Evolutionary conservation across 2,888 invertebrate species (phyloP).

Genomic region (Calameuta idolon): DNA sequence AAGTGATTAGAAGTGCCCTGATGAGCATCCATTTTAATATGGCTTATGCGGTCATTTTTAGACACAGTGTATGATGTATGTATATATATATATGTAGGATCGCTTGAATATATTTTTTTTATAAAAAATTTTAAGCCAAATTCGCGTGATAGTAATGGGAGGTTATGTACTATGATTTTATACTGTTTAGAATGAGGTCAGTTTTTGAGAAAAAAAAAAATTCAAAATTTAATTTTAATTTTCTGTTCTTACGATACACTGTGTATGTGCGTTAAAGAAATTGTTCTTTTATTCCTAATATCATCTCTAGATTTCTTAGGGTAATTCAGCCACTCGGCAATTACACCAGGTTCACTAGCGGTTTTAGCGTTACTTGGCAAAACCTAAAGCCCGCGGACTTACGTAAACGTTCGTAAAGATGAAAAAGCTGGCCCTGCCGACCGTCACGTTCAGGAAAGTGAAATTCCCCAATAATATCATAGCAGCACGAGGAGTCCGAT

Average conservation of each 20-base stretch:
- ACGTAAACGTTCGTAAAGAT: slow-evolving; percentile 19
- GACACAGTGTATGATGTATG: background rate
- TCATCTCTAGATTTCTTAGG: background rate
- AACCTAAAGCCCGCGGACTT: slow-evolving; percentile 8
- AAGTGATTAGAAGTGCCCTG: slow-evolving; percentile 22
- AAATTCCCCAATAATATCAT: slow-evolving; percentile 23
- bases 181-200: too few species aligned
- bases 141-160: too few species aligned
- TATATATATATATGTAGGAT: too few species aligned
- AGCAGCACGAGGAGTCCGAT: background rate
- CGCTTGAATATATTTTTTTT: too few species aligned
- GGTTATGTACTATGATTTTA: too few species aligned
- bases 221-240: too few species aligned
- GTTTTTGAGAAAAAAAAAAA: too few species aligned
- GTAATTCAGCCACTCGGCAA: background rate
- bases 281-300: background rate
- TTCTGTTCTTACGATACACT: too few species aligned
- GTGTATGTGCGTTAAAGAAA: background rate
- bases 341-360: background rate
- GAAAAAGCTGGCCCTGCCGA: slow-evolving; percentile 18
- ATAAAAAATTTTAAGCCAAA: too few species aligned
- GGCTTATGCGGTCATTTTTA: background rate
- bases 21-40: slow-evolving; percentile 16
- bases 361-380: background rate
- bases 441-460: slow-evolving; percentile 26